A percentile compares a stretch with the other conserved stretches of the same genome.
Conservation (phyloP, 2,113 vertebrate species). For the Fregata magnificens region DNA sequence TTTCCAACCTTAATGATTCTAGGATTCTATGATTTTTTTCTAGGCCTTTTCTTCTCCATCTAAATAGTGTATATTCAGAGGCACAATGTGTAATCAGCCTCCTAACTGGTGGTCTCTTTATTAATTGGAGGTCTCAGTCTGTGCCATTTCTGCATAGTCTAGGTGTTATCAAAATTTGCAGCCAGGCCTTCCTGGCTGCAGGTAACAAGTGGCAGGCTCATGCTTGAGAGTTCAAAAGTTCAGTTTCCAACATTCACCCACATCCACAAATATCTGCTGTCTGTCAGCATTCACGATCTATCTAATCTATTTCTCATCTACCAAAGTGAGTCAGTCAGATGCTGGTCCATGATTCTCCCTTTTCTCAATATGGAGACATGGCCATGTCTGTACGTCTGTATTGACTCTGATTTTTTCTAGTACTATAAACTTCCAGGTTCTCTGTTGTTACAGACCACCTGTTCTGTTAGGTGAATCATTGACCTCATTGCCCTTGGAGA, state of each 20-base stretch:
- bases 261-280: neutral
- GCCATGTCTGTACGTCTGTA: neutral
- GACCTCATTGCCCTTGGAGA: neutral
- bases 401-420: neutral
- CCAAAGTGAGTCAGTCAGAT: neutral
- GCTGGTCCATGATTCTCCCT: neutral
- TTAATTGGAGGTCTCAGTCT: neutral
- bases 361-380: neutral
- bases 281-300: neutral
- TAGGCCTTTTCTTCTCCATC: neutral
- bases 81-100: neutral
- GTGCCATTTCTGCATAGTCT: neutral
- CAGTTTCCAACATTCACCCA: neutral
- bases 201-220: neutral
- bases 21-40: no score
- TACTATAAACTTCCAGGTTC: neutral
- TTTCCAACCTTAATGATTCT: no score
- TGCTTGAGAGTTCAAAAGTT: neutral
- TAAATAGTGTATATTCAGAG: neutral
- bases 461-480: neutral
- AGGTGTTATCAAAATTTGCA: neutral
- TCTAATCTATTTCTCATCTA: neutral
- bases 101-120: neutral
- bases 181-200: neutral
- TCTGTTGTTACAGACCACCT: neutral